These are phyloP conservation scores for Gymnorhina tibicen DNA, from an alignment of 2,113 vertebrate species.

Conservation along the genomic window DNA sequence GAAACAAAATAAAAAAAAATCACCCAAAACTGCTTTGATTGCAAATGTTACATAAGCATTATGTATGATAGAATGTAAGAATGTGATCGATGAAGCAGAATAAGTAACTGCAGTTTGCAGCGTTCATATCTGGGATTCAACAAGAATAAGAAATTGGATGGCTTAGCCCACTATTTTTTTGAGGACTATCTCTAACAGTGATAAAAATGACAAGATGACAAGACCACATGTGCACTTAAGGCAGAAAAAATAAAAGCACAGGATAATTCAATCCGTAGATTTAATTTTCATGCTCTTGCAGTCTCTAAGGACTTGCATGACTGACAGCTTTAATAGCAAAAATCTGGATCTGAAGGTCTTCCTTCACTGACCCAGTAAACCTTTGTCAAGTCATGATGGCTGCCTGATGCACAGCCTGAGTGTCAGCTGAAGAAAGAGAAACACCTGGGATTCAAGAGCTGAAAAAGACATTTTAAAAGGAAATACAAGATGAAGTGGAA, in stretches of 20 bases:
- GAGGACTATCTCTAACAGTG: background rate
- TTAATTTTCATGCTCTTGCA: constrained; percentile 8
- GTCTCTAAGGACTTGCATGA: background rate
- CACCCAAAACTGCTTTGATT: background rate
- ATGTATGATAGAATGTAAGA: background rate
- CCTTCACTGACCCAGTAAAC: constrained; percentile 13
- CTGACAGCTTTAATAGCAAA: constrained; percentile 49
- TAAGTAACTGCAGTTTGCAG: background rate
- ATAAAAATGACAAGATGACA: constrained; percentile 19
- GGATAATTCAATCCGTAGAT: background rate
- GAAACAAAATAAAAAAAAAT: background rate
- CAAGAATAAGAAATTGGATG: background rate
- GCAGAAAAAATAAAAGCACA: background rate
- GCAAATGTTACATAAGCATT: background rate
- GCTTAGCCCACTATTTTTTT: background rate
- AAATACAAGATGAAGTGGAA: background rate
- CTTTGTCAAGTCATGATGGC: constrained; percentile 36
- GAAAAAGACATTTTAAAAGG: constrained; percentile 6
- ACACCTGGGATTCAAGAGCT: constrained; percentile 35
- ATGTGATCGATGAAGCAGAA: background rate
- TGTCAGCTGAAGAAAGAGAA: constrained; percentile 48
- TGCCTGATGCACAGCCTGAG: constrained; percentile 14
- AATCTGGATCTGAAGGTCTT: constrained; percentile 12
- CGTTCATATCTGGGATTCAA: background rate
- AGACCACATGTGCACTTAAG: background rate